These are phyloP conservation scores for Gephyroberyx darwinii DNA, from an alignment of 2,797 vertebrate genomes.

Conservation along the genomic window DNA sequence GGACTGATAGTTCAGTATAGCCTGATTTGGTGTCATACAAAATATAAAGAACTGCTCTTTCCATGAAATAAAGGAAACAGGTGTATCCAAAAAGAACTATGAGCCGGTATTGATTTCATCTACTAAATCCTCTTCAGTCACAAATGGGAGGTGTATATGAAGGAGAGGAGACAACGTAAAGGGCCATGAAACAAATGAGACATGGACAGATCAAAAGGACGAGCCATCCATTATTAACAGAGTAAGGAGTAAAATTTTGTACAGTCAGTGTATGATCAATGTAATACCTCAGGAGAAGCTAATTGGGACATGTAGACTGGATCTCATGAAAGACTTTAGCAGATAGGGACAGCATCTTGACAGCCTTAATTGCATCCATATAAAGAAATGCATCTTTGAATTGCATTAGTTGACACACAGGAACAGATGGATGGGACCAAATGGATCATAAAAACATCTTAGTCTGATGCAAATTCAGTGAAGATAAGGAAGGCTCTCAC, in stretches of 20 bases:
- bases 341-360: neutral
- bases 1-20: neutral
- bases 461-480: neutral
- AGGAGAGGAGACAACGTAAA: neutral
- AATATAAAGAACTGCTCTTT: neutral
- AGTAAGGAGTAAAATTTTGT: no score
- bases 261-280: no score
- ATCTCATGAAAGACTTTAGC: neutral
- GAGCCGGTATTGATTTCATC: neutral
- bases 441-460: neutral
- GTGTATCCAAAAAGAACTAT: neutral
- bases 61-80: neutral
- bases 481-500: slow-evolving; percentile 66
- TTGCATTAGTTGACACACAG: neutral
- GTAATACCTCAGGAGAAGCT: neutral
- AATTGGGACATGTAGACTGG: neutral
- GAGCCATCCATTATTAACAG: no score
- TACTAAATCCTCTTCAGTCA: neutral
- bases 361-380: slow-evolving; percentile 7
- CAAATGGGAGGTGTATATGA: neutral
- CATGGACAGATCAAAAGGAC: no score
- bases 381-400: neutral
- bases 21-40: neutral
- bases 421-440: neutral
- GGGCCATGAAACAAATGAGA: no score